Percentiles rank a stretch among this genome's conserved stretches.
Evolutionary conservation across 2,113 vertebrate species (phyloP).

Genomic region (Budorcas taxicolor): DNA sequence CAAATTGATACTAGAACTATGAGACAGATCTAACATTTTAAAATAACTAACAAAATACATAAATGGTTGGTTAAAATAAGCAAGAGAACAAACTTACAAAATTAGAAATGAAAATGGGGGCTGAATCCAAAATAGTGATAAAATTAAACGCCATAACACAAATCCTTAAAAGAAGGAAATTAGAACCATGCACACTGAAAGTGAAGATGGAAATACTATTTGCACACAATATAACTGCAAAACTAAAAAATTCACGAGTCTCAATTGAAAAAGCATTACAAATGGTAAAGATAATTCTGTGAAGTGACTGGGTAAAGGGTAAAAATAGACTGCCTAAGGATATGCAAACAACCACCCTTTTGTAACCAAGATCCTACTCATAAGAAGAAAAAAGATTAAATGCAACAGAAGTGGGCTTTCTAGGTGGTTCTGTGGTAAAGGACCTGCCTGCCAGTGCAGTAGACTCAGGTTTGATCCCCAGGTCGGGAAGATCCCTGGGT

Average conservation of each 20-base stretch:
- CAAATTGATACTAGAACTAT: not conserved
- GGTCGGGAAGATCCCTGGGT: not conserved
- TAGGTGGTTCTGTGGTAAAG: not conserved
- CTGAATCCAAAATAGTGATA: not conserved
- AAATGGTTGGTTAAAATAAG: not conserved
- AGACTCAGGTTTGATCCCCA: not conserved
- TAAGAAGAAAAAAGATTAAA: not conserved
- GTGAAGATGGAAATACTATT: not conserved
- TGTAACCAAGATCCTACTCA: not conserved
- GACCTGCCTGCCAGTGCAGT: not conserved
- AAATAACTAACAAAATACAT: not conserved
- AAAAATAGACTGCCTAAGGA: too few species aligned
- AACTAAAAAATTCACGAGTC: constrained; percentile 30
- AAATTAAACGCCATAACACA: not conserved
- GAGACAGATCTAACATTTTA: not conserved
- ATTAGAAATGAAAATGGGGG: not conserved
- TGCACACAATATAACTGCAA: not conserved
- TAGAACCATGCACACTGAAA: not conserved
- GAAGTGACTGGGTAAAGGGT: not conserved
- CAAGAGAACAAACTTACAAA: not conserved
- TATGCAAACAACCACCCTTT: not conserved
- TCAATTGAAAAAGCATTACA: not conserved
- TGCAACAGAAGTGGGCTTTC: not conserved
- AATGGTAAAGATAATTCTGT: not conserved
- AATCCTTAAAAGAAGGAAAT: not conserved